Evolutionary conservation across 2,888 invertebrate genomes (phyloP), one percentile per base, ranked within the genome.

Genomic region (Teleogryllus oceanicus): DNA sequence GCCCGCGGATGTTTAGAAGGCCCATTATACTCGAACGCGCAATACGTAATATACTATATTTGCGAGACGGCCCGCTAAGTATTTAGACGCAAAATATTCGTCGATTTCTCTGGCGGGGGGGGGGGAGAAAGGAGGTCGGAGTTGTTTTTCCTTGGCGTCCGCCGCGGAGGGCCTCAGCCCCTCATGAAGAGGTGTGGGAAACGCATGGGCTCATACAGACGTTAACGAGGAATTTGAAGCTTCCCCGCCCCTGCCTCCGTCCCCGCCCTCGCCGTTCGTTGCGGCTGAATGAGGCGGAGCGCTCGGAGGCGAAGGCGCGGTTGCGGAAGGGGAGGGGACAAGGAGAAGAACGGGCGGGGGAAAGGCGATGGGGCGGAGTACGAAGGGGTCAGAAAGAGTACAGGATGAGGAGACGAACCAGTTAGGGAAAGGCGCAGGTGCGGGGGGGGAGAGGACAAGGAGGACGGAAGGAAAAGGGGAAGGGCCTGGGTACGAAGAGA

Each of bases 211-310:
- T 10, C n/a, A 12, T 8, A 8, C 1, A n/a, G 62, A 62, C 0
- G 62, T 62, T 62, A 62, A 62, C 62, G 62, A 62, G 62, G n/a
- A 62, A 62, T 62, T 62, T n/a, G 62, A 62, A 13, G 62, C n/a
- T 62, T 37, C 37, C 37, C 37, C 37, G 37, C 37, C 37, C 37
- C 4, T 8, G 37, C 24, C 24, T 24, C n/a, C n/a, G n/a, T n/a
- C 21, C 21, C 21, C 21, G 21, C 21, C 24, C 62, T 2, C 2
- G 12, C 62, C 62, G 11, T 8, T 12, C 62, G n/a, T 62, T 62
- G 13, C 62, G 62, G 13, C n/a, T 62, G 62, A 62, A 62, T 62
- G 62, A 10, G 62, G 16, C 37, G 8, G 37, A 8, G 37, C 37
- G 37, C n/a, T 62, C 62, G 13, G 12, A n/a, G 12, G n/a, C 16